These are phyloP conservation scores for Setophaga petechia DNA, from an alignment of 2,113 vertebrate species.

Conservation along the genomic window DNA sequence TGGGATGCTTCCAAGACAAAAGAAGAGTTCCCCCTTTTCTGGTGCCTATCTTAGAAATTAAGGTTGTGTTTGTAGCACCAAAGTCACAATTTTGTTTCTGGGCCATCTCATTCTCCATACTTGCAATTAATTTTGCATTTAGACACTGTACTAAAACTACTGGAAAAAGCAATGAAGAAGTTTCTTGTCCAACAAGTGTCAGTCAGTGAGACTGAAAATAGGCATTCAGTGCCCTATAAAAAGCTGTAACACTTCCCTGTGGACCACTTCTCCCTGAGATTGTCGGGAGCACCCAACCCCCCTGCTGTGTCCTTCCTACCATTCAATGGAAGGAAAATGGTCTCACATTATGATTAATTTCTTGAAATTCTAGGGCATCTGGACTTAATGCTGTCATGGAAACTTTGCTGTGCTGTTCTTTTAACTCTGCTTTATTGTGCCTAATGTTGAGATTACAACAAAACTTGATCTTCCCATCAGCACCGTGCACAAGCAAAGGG, in stretches of 20 bases:
- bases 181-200: background rate
- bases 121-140: background rate
- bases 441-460: background rate
- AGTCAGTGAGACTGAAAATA: background rate
- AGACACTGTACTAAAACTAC: background rate
- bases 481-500: accelerated
- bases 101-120: background rate
- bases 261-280: accelerated
- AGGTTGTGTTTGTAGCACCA: background rate
- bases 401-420: background rate
- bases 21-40: background rate
- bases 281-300: background rate
- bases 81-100: background rate
- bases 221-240: background rate
- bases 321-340: background rate
- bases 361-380: background rate
- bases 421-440: background rate
- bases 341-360: background rate
- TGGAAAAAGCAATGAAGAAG: background rate
- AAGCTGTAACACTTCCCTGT: background rate
- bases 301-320: background rate
- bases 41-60: background rate
- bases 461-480: background rate
- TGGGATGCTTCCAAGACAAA: background rate
- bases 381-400: background rate